Evolutionary conservation across 2,888 invertebrate genomes (phyloP).

Genomic region (Acronicta leporina): DNA sequence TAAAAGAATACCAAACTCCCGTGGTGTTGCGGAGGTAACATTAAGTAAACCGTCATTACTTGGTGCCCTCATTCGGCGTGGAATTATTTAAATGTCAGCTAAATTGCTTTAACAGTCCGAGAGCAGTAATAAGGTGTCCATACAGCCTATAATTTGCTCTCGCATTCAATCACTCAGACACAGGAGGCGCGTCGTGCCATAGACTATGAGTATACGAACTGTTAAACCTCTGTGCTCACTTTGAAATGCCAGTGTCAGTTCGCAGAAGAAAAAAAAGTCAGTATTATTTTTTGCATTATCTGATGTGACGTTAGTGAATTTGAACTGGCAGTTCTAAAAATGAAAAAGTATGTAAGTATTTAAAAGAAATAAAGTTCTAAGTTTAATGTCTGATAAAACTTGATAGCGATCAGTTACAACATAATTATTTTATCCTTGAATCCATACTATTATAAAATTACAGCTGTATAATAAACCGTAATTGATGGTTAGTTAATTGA

Average conservation of each 20-base stretch:
- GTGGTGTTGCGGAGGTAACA: slow-evolving; percentile 65
- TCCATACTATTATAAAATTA: slow-evolving; percentile 31
- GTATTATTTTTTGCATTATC: not conserved
- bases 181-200: slow-evolving; percentile 60
- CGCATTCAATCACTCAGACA: slow-evolving; percentile 84
- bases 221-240: slow-evolving; percentile 31
- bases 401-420: slow-evolving; percentile 34
- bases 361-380: not conserved
- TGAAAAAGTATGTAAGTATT: not conserved
- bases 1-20: slow-evolving; percentile 43
- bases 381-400: slow-evolving; percentile 10
- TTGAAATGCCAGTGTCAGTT: slow-evolving; percentile 24
- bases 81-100: slow-evolving; percentile 89
- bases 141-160: slow-evolving; percentile 84
- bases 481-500: slow-evolving; percentile 45
- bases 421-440: slow-evolving; percentile 42
- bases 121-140: slow-evolving; percentile 85
- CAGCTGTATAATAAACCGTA: slow-evolving; percentile 46
- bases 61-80: slow-evolving; percentile 74
- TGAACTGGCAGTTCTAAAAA: not conserved
- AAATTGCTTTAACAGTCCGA: slow-evolving; percentile 87
- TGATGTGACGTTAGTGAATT: slow-evolving; percentile 1
- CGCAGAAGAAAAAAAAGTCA: not conserved
- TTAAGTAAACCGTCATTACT: slow-evolving; percentile 78
- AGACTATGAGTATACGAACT: slow-evolving; percentile 49